These are phyloP conservation scores for Fringilla coelebs DNA, from an alignment of 2,797 vertebrate genomes.

Conservation along the genomic window DNA sequence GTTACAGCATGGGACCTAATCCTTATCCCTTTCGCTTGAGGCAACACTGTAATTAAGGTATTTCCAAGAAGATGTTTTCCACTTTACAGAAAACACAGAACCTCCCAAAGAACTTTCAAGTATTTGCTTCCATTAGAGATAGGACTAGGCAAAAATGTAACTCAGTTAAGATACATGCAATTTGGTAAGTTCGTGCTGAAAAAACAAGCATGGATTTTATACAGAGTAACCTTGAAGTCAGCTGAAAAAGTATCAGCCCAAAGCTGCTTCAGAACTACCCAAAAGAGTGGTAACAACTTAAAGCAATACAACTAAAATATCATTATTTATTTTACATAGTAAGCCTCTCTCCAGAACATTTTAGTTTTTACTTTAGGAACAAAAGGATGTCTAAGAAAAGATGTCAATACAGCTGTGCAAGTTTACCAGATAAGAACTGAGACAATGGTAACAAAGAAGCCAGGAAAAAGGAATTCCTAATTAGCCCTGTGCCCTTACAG, in stretches of 20 bases:
- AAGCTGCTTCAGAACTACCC: not conserved
- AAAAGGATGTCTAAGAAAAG: not conserved
- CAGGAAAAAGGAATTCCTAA: not conserved
- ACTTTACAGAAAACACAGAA: not conserved
- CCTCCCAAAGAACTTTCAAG: not conserved
- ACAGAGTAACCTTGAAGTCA: not conserved
- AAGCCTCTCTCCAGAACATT: not conserved
- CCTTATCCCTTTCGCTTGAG: not conserved
- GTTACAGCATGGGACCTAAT: not conserved
- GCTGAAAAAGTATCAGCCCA: not conserved
- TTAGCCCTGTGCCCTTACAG: not conserved
- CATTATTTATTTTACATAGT: not conserved
- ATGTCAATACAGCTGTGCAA: not conserved
- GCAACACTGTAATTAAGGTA: not conserved
- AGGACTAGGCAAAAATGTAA: not conserved
- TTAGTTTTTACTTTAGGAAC: not conserved
- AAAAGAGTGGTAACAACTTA: accelerated
- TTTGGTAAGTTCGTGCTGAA: not conserved
- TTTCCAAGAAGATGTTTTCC: not conserved
- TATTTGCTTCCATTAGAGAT: not conserved
- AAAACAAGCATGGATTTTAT: not conserved
- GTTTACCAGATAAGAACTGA: accelerated
- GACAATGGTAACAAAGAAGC: not conserved
- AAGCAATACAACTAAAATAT: not conserved
- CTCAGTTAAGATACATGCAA: not conserved